phyloP scores from a whole-genome alignment of 2,888 invertebrate genomes.

The Oegoconia quadripuncta region DNA sequence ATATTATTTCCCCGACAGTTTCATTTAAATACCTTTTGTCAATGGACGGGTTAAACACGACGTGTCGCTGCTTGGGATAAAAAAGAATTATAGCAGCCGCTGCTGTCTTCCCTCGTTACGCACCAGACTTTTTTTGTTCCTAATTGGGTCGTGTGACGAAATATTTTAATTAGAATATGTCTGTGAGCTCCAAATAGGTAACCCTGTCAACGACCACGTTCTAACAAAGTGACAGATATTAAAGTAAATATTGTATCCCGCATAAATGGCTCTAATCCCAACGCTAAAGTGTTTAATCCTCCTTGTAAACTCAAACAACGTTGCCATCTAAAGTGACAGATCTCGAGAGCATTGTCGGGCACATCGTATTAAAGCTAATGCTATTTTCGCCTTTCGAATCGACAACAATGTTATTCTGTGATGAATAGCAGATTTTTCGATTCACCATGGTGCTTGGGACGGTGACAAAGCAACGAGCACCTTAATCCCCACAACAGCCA shows the following conservation, averaged over 20 bases:
- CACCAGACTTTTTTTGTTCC: constrained; percentile 45
- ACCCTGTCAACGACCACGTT: constrained; percentile 4
- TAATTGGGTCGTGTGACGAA: constrained; percentile 65
- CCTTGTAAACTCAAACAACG: constrained; percentile 46
- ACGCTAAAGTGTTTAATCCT: constrained; percentile 57
- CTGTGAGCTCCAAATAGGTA: constrained; percentile 6
- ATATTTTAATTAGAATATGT: constrained; percentile 68
- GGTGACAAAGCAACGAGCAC: constrained; percentile 63
- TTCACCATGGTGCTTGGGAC: constrained; percentile 43
- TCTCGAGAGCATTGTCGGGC: constrained; percentile 54
- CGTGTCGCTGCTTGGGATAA: constrained; percentile 50
- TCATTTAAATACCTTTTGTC: constrained; percentile 80
- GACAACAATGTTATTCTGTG: constrained; percentile 28
- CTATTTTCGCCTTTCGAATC: constrained; percentile 36
- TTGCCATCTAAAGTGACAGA: constrained; percentile 66
- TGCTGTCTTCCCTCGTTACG: constrained; percentile 52
- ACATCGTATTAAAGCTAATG: constrained; percentile 35
- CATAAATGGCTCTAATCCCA: constrained; percentile 45
- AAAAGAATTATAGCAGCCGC: constrained; percentile 69
- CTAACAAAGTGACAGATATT: background rate
- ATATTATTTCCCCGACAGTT: constrained; percentile 72
- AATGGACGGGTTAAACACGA: constrained; percentile 75
- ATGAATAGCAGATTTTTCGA: constrained; percentile 38
- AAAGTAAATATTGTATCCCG: constrained; percentile 32
- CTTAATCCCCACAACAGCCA: constrained; percentile 75